Evolutionary conservation across 2,113 vertebrate genomes (phyloP), one percentile per base, ranked within the genome.

Genomic region (Phyllostomus hastatus): DNA sequence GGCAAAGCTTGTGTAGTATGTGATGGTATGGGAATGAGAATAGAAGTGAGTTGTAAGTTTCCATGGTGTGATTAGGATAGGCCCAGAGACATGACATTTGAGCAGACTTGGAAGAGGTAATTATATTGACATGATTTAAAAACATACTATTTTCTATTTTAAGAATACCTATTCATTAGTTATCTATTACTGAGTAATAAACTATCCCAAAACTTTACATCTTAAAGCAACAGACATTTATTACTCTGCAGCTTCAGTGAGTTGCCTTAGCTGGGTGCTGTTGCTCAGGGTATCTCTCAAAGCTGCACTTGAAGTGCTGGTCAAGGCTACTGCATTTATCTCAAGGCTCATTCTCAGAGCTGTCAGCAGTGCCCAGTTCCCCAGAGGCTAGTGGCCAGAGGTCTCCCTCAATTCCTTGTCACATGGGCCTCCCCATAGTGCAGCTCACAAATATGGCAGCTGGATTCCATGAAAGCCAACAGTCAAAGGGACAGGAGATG

Each of bases 101-200:
- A 73, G 15, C 38, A 52, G 33, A 50, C 43, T 66, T 89, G 48
- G 67, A 90, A 92, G 22, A 80, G 33, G 7, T 48, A 48, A 54
- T 92, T 91, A 35, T 76, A 52, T 54, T 43, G 33, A 54, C 11
- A 28, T 84, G 73, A 76, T 84, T 93, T 7, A 78, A 69, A 91
- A 46, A 82, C 22, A 4, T 19, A 20, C 4, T 50, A 4, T 66
- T 54, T 93, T 82, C 52, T 93, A 17, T 72, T 95, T 91, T 78
- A 87, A 91, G 28, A 33, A 41, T 11, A 76, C 31, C 17, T 66
- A 0, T 69, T 64, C 61, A 14, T 64, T 83, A 28, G 75, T 83
- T 86, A 46, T 61, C 72, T 70, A 52, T 31, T 19, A 8, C 66
- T 61, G 16, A 3, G 20, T 67, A 59, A 72, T 14, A 48, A 61